phyloP scores from a whole-genome alignment of 2,113 vertebrate species.

The Sturnus vulgaris region DNA sequence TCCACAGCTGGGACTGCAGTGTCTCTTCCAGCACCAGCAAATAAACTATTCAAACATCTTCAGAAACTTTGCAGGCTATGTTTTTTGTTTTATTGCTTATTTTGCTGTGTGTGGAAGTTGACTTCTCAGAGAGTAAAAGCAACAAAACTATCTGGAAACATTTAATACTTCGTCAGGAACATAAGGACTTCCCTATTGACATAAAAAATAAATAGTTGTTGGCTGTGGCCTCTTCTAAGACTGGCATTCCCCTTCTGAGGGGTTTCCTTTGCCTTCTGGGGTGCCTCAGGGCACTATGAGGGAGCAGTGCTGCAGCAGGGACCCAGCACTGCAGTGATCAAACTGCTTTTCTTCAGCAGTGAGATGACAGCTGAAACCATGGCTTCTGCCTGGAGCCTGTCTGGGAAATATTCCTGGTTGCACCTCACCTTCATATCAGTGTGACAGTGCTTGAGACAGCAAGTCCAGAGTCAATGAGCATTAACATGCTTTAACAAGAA shows the following conservation, averaged over 20 bases:
- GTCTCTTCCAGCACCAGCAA: not conserved
- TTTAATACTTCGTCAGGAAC: not conserved
- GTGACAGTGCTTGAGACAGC: not conserved
- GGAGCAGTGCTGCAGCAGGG: not conserved
- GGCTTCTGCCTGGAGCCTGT: not conserved
- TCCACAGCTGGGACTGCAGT: not conserved
- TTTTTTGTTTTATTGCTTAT: not conserved
- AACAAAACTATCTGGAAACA: not conserved
- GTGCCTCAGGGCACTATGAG: too few species aligned
- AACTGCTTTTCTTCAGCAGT: not conserved
- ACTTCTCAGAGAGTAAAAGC: not conserved
- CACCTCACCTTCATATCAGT: not conserved
- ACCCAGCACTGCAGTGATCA: fast-evolving
- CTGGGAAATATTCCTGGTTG: not conserved
- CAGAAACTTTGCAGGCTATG: not conserved
- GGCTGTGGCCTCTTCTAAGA: not conserved
- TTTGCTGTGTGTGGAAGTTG: not conserved
- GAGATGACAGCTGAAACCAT: not conserved
- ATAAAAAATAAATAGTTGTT: not conserved
- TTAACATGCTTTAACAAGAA: not conserved
- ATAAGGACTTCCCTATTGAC: not conserved
- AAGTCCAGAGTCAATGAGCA: not conserved
- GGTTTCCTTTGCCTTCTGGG: not conserved
- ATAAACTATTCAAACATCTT: not conserved
- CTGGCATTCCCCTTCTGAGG: not conserved